Evolutionary conservation across 2,113 vertebrate species (phyloP).

Genomic region (Hypomesus transpacificus): DNA sequence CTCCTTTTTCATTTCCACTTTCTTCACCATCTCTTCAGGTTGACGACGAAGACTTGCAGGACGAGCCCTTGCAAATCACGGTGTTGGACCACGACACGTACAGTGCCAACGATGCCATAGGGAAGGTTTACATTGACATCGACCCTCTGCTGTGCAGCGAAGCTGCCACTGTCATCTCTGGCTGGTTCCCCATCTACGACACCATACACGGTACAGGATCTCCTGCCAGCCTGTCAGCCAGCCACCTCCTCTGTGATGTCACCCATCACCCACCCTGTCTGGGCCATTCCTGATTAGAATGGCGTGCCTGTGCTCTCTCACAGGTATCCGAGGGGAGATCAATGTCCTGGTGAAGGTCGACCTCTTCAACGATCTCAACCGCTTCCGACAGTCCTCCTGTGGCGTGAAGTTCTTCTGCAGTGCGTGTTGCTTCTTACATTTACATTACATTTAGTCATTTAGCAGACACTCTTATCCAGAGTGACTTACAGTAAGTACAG

Average conservation of each 20-base stretch:
- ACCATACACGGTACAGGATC: constrained; percentile 89
- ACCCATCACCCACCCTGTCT: neutral
- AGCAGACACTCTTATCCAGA: too few relatives aligned
- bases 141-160: constrained; percentile 92
- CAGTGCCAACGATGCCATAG: constrained; percentile 97
- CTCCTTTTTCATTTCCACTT: neutral
- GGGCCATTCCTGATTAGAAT: neutral
- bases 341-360: constrained; percentile 97
- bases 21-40: constrained; percentile 72
- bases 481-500: too few relatives aligned
- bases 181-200: constrained; percentile 99
- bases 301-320: constrained; percentile 19
- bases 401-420: constrained; percentile 99
- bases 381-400: constrained; percentile 96
- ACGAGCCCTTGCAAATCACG: constrained; percentile 95
- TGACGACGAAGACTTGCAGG: constrained; percentile 97
- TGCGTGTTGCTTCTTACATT: constrained; percentile 74
- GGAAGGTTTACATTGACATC: constrained; percentile 98
- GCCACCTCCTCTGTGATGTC: too few relatives aligned
- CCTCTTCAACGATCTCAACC: constrained; percentile 97
- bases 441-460: too few relatives aligned
- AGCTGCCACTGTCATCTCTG: constrained; percentile 94
- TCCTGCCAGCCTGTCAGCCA: neutral
- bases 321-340: constrained; percentile 97
- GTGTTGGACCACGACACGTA: constrained; percentile 98